Conservation (phyloP, 2,888 invertebrate genomes). For the Troides aeacus region DNA sequence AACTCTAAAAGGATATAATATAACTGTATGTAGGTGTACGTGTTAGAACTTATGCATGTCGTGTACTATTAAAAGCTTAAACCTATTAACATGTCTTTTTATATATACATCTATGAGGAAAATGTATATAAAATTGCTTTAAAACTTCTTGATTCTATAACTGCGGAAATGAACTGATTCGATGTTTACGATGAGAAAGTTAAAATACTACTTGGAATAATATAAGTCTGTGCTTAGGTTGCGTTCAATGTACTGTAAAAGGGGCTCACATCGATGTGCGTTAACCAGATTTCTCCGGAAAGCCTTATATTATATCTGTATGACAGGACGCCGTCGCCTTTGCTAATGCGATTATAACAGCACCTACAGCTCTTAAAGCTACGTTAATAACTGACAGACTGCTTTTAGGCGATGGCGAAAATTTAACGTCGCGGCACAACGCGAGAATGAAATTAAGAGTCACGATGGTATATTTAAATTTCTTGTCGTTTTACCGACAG, state of each 20-base stretch:
- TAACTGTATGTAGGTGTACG: no score
- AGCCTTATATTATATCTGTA: constrained; percentile 39
- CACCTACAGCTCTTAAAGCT: constrained; percentile 37
- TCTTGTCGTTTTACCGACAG: constrained; percentile 7
- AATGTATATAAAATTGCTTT: no score
- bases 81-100: no score
- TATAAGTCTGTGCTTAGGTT: background rate
- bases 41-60: no score
- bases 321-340: constrained; percentile 45
- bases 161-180: background rate
- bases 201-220: background rate
- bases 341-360: constrained; percentile 66
- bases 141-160: background rate
- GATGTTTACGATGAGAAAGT: background rate
- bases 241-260: constrained; percentile 34
- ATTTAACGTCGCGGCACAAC: constrained; percentile 13
- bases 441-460: constrained; percentile 26
- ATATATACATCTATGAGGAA: no score
- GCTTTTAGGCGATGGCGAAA: constrained; percentile 22
- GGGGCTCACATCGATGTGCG: constrained; percentile 32
- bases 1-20: no score
- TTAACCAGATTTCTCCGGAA: constrained; percentile 44
- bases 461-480: constrained; percentile 13
- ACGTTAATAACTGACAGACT: constrained; percentile 25
- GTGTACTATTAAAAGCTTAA: no score